phyloP scores from a whole-genome alignment of 2,113 vertebrate species.

The Marcusenius ussheri region DNA sequence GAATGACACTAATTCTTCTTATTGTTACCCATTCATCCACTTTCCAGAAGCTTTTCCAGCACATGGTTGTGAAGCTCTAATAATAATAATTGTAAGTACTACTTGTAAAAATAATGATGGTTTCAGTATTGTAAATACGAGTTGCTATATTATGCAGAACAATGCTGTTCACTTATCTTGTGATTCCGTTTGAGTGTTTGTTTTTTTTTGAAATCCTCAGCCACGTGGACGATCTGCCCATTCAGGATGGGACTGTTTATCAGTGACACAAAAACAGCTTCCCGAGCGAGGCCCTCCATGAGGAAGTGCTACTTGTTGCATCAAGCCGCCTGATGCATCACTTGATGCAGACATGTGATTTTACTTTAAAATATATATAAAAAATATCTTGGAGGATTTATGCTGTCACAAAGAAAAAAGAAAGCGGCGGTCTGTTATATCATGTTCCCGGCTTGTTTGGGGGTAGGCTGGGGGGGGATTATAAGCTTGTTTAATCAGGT shows the following conservation, averaged over 20 bases:
- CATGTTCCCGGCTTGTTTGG: not conserved
- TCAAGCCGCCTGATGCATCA: not conserved
- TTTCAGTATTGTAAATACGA: not conserved
- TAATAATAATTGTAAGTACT: not conserved
- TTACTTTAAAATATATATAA: not conserved
- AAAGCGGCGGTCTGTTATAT: not conserved
- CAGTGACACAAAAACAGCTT: not conserved
- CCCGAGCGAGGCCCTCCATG: not conserved
- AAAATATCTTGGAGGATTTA: not conserved
- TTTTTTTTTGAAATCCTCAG: not conserved
- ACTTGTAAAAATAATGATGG: not conserved
- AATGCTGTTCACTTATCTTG: not conserved
- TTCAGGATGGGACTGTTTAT: not conserved
- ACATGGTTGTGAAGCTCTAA: not conserved
- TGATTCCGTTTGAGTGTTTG: not conserved
- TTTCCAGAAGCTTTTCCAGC: not conserved
- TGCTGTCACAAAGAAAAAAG: not conserved
- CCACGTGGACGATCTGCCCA: not conserved
- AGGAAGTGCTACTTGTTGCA: not conserved
- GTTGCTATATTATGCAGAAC: not conserved
- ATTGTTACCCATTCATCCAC: not conserved
- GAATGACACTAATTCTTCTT: not conserved
- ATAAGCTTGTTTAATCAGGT: conserved; percentile 10
- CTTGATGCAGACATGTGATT: not conserved
- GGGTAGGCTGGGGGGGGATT: not conserved